Percentiles rank a stretch among this genome's conserved stretches.
phyloP scores from a whole-genome alignment of 30 jellyfish, hydroid and myxozoan species.

The Aurelia aurita complex sp. Pacific region DNA sequence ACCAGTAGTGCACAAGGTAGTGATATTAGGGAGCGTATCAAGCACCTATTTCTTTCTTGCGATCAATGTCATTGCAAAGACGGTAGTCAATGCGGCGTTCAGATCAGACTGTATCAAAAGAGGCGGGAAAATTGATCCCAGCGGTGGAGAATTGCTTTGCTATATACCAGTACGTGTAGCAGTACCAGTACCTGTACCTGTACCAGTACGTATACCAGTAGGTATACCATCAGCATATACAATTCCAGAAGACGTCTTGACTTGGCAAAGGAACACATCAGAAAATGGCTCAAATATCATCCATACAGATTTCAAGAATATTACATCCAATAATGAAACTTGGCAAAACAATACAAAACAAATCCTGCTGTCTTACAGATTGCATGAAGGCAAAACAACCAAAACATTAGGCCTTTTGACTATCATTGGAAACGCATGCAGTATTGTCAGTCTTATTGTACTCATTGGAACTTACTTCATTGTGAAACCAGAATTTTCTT shows the following conservation, averaged over 20 bases:
- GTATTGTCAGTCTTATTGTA: slow-evolving; percentile 1
- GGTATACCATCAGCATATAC: too few species aligned
- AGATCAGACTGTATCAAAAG: not conserved
- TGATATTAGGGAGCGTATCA: not conserved
- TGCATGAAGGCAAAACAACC: not conserved
- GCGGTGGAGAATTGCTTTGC: not conserved
- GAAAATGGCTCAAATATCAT: too few species aligned
- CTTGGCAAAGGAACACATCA: too few species aligned
- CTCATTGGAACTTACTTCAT: slow-evolving; percentile 1
- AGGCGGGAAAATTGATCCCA: not conserved
- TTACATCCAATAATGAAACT: too few species aligned
- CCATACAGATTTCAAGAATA: too few species aligned
- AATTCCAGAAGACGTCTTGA: too few species aligned
- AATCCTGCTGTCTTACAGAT: not conserved
- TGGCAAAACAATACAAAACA: not conserved
- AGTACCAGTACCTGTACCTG: too few species aligned
- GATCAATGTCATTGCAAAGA: slow-evolving; percentile 35
- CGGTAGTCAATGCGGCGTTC: slow-evolving; percentile 12
- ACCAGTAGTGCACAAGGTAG: too few species aligned
- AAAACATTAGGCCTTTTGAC: not conserved
- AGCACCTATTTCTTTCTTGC: slow-evolving; percentile 54
- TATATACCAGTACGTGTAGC: too few species aligned
- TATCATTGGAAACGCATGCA: slow-evolving; percentile 36
- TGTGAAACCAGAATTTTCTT: slow-evolving; percentile 8
- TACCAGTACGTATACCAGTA: too few species aligned